Base-by-base conservation (phyloP, 2,113 vertebrate genomes). In the Stigmatopora argus region DNA sequence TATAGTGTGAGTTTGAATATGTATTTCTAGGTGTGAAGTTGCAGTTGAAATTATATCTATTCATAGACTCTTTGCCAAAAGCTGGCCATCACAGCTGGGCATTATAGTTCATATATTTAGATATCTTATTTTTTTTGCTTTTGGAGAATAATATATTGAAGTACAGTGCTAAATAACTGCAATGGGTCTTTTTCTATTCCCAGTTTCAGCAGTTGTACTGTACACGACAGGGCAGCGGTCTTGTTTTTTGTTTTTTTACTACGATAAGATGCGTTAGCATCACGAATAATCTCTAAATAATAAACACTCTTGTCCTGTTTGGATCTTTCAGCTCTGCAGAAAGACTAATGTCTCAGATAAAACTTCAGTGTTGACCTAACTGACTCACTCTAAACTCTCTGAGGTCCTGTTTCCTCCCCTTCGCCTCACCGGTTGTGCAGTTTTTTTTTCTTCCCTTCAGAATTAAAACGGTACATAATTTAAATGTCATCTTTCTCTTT, bases 401-500 rank as follows among this genome's bases (percentile, higher is more conserved):
- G 35, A 63, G 31, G 38, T 21, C 13, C 49, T 3, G 3, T 41
- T 64, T 26, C 46, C 44, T 31, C 49, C 34, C 4, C 56, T 47
- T 6, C 52, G 26, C 9, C 21, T 48, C 26, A 46, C 7, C 60
- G 38, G 38, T 62, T 51, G 53, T 49, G 17, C 19, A 55, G 11
- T 59, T 18, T 38, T 2, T 34, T 44, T 44, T 46, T 8, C 17
- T 47, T 70, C 66, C 59, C 21, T 17, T 45, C 23, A 60, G 17
- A 75, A n/a, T 70, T 18, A 60, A 60, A 71, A 66, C 67, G 58
- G 0, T 63, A 65, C 77, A 75, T 67, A 23, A 63, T 72, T 72
- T 53, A 69, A 72, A 80, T 77, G 18, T 17, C 57, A 80, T 85
- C 78, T 60, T 23, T 1, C 3, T 72, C 35, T 52, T 65, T 60